These are phyloP conservation scores for Scaptomyza montana DNA, from an alignment of 1,140 invertebrate genomes.

Conservation along the genomic window DNA sequence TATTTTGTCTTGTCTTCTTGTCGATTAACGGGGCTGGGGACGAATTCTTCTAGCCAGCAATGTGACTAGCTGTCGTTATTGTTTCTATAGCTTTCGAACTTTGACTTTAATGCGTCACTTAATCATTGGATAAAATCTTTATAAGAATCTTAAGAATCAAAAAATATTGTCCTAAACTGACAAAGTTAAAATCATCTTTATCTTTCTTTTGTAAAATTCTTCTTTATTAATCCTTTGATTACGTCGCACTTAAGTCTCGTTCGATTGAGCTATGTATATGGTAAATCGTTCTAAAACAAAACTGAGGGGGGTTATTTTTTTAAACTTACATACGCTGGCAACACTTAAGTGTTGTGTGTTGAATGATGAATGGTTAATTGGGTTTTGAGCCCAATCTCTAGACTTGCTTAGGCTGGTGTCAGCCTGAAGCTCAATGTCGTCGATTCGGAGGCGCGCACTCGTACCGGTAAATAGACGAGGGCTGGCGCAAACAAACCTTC, in stretches of 20 bases:
- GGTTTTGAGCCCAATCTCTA: not conserved
- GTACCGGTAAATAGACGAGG: conserved; percentile 95
- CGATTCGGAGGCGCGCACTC: conserved; percentile 88
- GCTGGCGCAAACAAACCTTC: conserved; percentile 89
- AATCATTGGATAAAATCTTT: not conserved
- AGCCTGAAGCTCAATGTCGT: conserved; percentile 95
- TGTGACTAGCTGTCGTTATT: conserved; percentile 15
- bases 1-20: conserved; percentile 75
- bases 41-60: conserved; percentile 24
- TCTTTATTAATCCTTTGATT: not conserved
- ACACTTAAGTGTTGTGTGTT: conserved; percentile 58
- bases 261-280: conserved; percentile 11
- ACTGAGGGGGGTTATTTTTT: conserved; percentile 26
- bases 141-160: not conserved
- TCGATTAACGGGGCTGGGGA: conserved; percentile 40
- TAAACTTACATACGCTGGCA: conserved; percentile 76
- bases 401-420: conserved; percentile 89
- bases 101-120: not conserved
- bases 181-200: not conserved
- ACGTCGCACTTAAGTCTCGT: conserved; percentile 7
- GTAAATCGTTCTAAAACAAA: conserved; percentile 31
- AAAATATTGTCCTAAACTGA: too few relatives aligned
- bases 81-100: conserved; percentile 18
- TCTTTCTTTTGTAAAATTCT: not conserved
- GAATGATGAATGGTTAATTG: conserved; percentile 11